A percentile compares a stretch with the other conserved stretches of the same genome.
Conservation (phyloP, 2,113 vertebrate genomes). For the Macroglossus sobrinus region DNA sequence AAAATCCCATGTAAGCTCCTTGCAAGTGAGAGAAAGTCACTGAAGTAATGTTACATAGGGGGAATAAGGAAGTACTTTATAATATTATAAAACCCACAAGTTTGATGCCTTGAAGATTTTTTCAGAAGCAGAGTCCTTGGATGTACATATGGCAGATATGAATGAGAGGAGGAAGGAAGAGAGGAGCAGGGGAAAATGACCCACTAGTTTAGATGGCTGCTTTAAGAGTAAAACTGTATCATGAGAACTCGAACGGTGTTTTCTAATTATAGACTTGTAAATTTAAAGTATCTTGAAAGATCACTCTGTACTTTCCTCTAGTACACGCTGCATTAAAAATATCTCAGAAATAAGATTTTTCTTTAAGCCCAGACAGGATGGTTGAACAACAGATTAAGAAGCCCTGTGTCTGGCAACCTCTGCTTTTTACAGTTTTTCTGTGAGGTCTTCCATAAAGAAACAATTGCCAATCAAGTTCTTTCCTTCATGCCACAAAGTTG, state of each 20-base stretch:
- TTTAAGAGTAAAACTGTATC: neutral
- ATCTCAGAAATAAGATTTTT: neutral
- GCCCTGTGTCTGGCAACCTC: neutral
- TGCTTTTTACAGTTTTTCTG: neutral
- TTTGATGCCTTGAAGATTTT: neutral
- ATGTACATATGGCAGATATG: neutral
- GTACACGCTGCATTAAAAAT: neutral
- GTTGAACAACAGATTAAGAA: neutral
- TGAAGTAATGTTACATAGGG: neutral
- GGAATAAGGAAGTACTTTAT: neutral
- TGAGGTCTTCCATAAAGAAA: neutral
- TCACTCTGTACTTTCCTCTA: neutral
- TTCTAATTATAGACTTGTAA: constrained; percentile 60
- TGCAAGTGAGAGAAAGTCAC: neutral
- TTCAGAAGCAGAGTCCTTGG: neutral
- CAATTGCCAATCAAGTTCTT: neutral
- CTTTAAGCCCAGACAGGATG: constrained; percentile 4
- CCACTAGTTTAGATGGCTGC: neutral
- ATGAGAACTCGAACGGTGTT: neutral
- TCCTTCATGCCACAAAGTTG: neutral
- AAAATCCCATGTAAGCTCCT: neutral
- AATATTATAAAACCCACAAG: neutral
- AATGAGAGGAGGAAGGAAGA: neutral
- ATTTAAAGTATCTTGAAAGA: constrained; percentile 60
- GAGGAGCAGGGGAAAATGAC: neutral